These are phyloP conservation scores for Percopsis transmontana DNA, from an alignment of 2,113 vertebrate species.

Conservation along the genomic window DNA sequence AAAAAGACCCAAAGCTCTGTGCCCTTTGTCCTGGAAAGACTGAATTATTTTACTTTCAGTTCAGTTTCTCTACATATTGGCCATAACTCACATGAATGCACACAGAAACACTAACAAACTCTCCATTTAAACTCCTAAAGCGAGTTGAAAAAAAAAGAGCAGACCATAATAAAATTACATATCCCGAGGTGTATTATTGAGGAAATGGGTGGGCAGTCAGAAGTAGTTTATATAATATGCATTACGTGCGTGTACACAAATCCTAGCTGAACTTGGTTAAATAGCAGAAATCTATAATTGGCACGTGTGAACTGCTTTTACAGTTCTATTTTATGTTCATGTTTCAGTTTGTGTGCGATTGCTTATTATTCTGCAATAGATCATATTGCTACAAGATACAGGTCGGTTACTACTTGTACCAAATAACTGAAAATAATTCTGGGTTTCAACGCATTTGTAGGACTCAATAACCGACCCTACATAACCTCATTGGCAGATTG, in stretches of 20 bases:
- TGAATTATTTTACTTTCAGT: too few relatives aligned
- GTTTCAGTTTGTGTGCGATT: conserved; percentile 2
- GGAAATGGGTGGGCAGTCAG: conserved; percentile 24
- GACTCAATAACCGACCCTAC: too few relatives aligned
- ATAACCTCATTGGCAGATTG: background rate
- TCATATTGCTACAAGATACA: background rate
- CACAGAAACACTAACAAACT: background rate
- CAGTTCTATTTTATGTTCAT: conserved; percentile 26
- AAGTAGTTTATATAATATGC: conserved; percentile 31
- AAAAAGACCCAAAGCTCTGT: too few relatives aligned
- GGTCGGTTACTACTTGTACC: background rate
- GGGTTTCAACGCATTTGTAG: too few relatives aligned
- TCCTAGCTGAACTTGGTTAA: conserved; percentile 38
- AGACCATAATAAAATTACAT: conserved; percentile 1
- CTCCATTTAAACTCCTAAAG: conserved; percentile 1
- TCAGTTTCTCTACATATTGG: too few relatives aligned
- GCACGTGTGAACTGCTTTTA: conserved; percentile 37
- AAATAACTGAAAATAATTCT: background rate
- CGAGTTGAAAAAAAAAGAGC: conserved; percentile 24
- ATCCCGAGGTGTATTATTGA: conserved; percentile 23
- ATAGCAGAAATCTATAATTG: conserved; percentile 42
- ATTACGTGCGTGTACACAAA: conserved; percentile 36
- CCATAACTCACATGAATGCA: background rate
- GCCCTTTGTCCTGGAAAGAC: too few relatives aligned
- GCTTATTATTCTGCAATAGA: background rate